Conservation (phyloP, 2,888 invertebrate genomes). For the Dynastes hyllus region DNA sequence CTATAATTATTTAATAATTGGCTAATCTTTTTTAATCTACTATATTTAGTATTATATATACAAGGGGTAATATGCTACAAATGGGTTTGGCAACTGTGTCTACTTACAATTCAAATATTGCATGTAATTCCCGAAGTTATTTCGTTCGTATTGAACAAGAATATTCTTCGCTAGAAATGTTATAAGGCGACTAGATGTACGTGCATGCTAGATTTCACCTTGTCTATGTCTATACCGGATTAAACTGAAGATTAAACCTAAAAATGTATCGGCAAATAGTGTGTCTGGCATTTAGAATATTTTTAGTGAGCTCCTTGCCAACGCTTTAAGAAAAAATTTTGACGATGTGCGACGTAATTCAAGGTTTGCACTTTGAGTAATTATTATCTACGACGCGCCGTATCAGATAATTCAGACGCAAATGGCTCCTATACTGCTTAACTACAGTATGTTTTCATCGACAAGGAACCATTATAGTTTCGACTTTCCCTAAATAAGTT, state of each 20-base stretch:
- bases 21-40: no score
- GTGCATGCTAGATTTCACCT: neutral
- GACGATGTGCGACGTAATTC: slow-evolving; percentile 9
- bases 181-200: neutral
- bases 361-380: slow-evolving; percentile 16
- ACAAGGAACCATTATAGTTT: no score
- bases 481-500: no score
- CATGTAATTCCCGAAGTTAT: neutral
- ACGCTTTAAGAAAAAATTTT: slow-evolving; percentile 25
- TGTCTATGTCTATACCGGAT: slow-evolving; percentile 38
- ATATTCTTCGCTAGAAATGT: neutral
- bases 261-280: slow-evolving; percentile 39
- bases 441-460: no score
- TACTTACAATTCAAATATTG: slow-evolving; percentile 9
- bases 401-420: no score
- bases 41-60: neutral
- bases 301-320: slow-evolving; percentile 44
- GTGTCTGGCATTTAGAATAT: slow-evolving; percentile 40
- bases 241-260: slow-evolving; percentile 39
- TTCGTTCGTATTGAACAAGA: neutral
- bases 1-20: no score
- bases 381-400: slow-evolving; percentile 11
- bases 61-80: neutral
- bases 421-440: no score
- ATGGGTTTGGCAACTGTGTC: neutral